These are phyloP conservation scores for Calliphora vicina DNA, from an alignment of 1,140 invertebrate genomes.

Conservation along the genomic window DNA sequence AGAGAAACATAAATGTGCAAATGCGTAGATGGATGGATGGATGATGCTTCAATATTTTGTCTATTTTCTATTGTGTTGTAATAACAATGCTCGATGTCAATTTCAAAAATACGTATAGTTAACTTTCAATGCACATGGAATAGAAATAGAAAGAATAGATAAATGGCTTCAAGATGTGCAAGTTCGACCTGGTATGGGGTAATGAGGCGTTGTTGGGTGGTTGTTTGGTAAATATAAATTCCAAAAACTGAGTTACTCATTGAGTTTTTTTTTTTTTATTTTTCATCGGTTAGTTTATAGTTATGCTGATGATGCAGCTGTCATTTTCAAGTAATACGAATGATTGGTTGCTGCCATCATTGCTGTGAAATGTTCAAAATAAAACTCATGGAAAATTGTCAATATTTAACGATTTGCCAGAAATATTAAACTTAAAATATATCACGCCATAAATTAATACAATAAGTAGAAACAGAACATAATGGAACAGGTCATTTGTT, in stretches of 20 bases:
- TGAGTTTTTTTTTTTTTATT: too few relatives aligned
- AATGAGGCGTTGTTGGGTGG: too few relatives aligned
- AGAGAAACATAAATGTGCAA: neutral
- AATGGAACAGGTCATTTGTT: neutral
- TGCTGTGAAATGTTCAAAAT: neutral
- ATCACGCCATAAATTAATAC: neutral
- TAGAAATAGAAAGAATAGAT: neutral
- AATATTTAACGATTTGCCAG: neutral
- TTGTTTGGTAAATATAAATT: too few relatives aligned
- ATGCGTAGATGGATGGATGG: neutral
- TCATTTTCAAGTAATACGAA: constrained; percentile 14
- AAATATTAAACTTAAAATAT: neutral
- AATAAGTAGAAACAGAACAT: neutral
- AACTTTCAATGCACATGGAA: neutral
- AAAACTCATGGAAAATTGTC: neutral
- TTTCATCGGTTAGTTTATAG: neutral
- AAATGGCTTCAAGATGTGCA: neutral
- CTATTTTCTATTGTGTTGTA: neutral
- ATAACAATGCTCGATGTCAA: neutral
- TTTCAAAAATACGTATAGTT: neutral
- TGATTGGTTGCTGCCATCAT: constrained; percentile 21
- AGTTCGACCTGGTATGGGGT: too few relatives aligned
- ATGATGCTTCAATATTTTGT: constrained; percentile 7
- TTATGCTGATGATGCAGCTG: constrained; percentile 34
- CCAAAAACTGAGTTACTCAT: too few relatives aligned